Percentiles rank a stretch among this genome's conserved stretches.
These are phyloP conservation scores for Oreochromis tanganicae DNA, from an alignment of 2,113 vertebrate genomes.

Conservation along the genomic window DNA sequence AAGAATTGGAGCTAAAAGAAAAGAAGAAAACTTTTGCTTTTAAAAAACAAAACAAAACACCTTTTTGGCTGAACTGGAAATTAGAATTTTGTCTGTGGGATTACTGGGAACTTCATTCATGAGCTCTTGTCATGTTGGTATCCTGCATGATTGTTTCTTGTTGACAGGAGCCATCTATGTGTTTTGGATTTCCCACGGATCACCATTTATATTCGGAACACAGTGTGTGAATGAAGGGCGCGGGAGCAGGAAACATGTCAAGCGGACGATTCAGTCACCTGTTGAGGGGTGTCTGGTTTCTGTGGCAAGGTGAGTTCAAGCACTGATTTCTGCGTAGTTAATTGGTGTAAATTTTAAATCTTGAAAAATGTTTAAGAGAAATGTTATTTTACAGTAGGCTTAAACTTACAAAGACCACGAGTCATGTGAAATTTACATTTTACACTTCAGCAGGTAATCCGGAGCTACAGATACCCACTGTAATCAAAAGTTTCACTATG, in stretches of 20 bases:
- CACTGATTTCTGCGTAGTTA: background rate
- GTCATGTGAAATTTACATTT: background rate
- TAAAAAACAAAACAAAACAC: background rate
- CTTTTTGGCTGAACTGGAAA: background rate
- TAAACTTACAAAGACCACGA: background rate
- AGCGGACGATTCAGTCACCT: constrained; percentile 57
- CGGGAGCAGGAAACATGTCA: constrained; percentile 60
- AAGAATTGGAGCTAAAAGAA: constrained; percentile 30
- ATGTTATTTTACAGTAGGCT: background rate
- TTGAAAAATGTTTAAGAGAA: background rate
- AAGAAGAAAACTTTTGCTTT: background rate
- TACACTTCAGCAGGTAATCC: background rate
- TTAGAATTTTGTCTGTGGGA: constrained; percentile 21
- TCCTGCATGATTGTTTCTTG: constrained; percentile 20
- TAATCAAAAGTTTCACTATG: background rate
- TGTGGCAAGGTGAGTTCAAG: constrained; percentile 71
- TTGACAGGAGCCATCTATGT: constrained; percentile 35
- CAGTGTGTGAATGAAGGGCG: constrained; percentile 28
- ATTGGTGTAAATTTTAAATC: background rate
- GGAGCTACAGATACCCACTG: background rate
- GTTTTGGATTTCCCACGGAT: constrained; percentile 31
- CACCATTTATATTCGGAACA: constrained; percentile 24
- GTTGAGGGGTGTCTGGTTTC: constrained; percentile 58
- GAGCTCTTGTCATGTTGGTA: constrained; percentile 43
- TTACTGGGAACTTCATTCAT: constrained; percentile 29